Evolutionary conservation across 2,113 vertebrate species (phyloP).

Genomic region (Bothrops jararaca): DNA sequence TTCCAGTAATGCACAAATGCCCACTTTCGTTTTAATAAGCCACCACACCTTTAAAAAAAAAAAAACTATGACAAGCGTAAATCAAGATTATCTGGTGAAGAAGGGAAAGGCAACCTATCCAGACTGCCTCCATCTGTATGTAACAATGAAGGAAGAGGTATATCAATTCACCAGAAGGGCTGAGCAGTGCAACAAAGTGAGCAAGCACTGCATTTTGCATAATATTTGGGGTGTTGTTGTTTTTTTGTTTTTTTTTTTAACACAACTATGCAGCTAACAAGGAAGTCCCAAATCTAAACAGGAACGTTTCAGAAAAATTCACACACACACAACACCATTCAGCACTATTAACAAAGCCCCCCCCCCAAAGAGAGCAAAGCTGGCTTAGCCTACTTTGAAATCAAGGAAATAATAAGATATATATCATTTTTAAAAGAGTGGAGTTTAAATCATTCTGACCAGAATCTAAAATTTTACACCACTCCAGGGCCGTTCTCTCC

Average conservation of each 20-base stretch:
- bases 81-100: not conserved
- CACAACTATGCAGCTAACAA: not conserved
- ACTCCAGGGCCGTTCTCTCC: not conserved
- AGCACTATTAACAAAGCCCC: not conserved
- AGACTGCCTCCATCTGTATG: not conserved
- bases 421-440: not conserved
- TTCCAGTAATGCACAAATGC: not conserved
- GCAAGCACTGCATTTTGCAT: not conserved
- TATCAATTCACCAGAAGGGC: not conserved
- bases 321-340: not conserved
- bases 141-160: not conserved
- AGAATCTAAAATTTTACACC: not conserved
- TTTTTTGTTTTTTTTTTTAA: no score
- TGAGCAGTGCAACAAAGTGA: not conserved
- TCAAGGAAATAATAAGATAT: not conserved
- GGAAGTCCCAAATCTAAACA: not conserved
- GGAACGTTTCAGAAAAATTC: not conserved
- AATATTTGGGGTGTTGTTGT: not conserved
- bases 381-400: not conserved
- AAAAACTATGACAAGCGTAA: not conserved
- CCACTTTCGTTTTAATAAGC: not conserved
- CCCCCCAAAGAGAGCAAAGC: not conserved
- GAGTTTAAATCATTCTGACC: not conserved
- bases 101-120: not conserved
- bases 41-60: not conserved